phyloP scores from a whole-genome alignment of 2,797 vertebrate species.

The Anomalospiza imberbis region DNA sequence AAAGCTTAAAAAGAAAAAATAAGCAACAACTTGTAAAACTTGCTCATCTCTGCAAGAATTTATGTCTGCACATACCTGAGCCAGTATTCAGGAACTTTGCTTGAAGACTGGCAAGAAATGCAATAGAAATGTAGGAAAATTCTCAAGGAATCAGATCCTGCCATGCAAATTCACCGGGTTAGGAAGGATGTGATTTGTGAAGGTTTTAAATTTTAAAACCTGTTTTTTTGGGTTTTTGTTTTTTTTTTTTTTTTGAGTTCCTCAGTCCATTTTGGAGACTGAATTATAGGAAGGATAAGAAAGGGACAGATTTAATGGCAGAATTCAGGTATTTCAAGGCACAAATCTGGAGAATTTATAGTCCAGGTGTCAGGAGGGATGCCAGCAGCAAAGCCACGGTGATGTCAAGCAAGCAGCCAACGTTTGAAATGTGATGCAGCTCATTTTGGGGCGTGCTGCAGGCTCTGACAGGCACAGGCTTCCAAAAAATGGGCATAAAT shows the following conservation, averaged over 20 bases:
- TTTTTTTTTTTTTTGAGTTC: neutral
- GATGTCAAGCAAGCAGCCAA: neutral
- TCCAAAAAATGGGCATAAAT: neutral
- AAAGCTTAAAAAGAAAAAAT: neutral
- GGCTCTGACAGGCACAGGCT: neutral
- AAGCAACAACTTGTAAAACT: neutral
- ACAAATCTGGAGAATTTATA: neutral
- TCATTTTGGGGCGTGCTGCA: neutral
- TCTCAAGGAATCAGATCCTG: neutral
- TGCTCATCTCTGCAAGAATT: neutral
- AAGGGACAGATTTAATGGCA: neutral
- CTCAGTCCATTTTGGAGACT: neutral
- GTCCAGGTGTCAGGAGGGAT: neutral
- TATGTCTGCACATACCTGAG: accelerated
- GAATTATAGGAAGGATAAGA: neutral
- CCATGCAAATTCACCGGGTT: accelerated
- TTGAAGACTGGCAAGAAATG: neutral
- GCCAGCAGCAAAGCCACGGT: neutral
- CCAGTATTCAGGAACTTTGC: neutral
- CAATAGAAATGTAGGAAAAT: neutral
- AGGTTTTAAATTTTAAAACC: neutral
- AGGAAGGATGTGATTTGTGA: neutral
- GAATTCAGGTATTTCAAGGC: neutral
- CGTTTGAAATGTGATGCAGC: accelerated
- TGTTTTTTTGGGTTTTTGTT: accelerated